Conservation (phyloP, 2,888 invertebrate genomes). For the Agrotis clavis region DNA sequence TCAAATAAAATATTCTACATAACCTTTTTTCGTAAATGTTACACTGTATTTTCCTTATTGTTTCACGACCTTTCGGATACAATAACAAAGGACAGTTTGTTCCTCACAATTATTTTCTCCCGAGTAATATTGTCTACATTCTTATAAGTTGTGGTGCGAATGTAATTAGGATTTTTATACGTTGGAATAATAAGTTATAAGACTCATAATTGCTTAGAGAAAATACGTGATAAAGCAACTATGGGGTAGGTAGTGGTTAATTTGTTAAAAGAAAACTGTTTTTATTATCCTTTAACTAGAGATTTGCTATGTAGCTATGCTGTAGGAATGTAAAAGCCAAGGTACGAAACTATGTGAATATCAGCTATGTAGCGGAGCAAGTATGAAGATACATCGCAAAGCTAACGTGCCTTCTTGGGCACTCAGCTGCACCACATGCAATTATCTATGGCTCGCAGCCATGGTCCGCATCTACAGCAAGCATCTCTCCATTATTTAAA, state of each 20-base stretch:
- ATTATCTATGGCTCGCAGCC: too few relatives aligned
- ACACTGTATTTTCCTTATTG: conserved; percentile 19
- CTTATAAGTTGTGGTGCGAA: conserved; percentile 19
- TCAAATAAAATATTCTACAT: background rate
- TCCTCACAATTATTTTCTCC: conserved; percentile 31
- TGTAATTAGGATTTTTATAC: conserved; percentile 22
- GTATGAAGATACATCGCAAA: too few relatives aligned
- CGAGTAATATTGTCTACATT: conserved; percentile 24
- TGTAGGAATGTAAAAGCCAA: too few relatives aligned
- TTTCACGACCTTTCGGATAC: background rate
- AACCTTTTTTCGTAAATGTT: conserved; percentile 1
- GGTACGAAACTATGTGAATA: too few relatives aligned
- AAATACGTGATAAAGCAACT: background rate
- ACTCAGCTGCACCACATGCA: too few relatives aligned
- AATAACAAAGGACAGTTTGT: conserved; percentile 35
- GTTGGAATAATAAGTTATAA: background rate
- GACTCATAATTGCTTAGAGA: background rate
- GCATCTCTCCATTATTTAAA: too few relatives aligned
- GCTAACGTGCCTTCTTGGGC: too few relatives aligned
- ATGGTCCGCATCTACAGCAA: too few relatives aligned
- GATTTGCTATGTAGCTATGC: too few relatives aligned
- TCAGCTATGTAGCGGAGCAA: too few relatives aligned
- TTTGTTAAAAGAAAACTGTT: background rate
- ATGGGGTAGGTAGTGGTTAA: background rate
- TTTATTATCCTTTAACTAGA: background rate